A percentile compares a stretch with the other conserved stretches of the same genome.
Evolutionary conservation across 2,888 invertebrate genomes (phyloP).

Genomic region (Lomographa bimaculata): DNA sequence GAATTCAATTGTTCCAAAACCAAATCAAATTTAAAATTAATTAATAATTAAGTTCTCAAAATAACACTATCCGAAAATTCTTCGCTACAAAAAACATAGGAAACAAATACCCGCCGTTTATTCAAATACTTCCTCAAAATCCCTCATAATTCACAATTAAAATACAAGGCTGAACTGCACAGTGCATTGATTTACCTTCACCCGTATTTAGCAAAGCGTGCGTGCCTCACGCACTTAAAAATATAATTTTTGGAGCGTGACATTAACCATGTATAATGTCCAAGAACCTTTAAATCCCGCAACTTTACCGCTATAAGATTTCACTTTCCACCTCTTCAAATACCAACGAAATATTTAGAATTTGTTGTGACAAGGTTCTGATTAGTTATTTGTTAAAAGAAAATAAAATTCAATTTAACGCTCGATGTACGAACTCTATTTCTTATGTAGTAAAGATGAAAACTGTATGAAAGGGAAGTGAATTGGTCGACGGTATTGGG

Average conservation of each 20-base stretch:
- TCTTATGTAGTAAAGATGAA: constrained; percentile 7
- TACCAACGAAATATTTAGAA: constrained; percentile 3
- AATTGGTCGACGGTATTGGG: constrained; percentile 7
- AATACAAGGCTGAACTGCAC: constrained; percentile 41
- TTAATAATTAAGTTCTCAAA: no score
- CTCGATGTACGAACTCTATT: constrained; percentile 5
- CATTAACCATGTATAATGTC: constrained; percentile 25
- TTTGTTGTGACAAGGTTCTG: constrained; percentile 17
- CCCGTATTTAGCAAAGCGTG: constrained; percentile 39
- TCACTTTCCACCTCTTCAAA: background rate
- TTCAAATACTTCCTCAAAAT: constrained; percentile 2
- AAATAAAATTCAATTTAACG: constrained; percentile 28
- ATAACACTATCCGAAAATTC: no score
- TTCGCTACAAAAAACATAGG: no score
- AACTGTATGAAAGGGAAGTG: constrained; percentile 10
- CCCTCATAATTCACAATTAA: constrained; percentile 8
- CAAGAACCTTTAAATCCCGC: background rate
- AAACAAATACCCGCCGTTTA: no score
- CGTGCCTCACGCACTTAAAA: constrained; percentile 60
- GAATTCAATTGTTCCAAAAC: no score
- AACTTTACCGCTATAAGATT: constrained; percentile 9
- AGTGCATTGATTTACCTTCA: constrained; percentile 51
- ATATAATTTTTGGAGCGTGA: constrained; percentile 34
- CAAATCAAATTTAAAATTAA: no score
- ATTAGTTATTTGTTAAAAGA: constrained; percentile 12